A percentile compares a stretch with the other conserved stretches of the same genome.
Evolutionary conservation across 1,140 invertebrate species (phyloP).

Genomic region (Cecropterus lyciades): DNA sequence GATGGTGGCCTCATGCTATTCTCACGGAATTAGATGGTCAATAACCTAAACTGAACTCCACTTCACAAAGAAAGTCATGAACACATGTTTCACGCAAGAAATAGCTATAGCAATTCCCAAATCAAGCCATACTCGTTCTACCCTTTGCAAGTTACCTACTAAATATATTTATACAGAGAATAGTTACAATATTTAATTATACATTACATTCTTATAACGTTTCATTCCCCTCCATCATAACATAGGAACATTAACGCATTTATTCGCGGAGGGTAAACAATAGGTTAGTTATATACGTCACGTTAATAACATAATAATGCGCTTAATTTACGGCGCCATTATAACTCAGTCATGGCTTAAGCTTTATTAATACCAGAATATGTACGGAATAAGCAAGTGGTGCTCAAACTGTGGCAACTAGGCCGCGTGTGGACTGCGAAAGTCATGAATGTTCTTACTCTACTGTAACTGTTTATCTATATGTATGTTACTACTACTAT

Average conservation of each 20-base stretch:
- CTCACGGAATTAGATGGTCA: no score
- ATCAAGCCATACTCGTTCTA: no score
- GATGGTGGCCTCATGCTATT: no score
- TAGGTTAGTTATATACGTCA: conserved; percentile 43
- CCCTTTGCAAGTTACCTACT: no score
- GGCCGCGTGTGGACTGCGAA: not conserved
- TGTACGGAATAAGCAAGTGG: conserved; percentile 3
- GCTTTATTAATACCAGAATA: conserved; percentile 58
- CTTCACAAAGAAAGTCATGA: no score
- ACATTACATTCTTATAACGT: not conserved
- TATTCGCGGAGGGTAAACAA: conserved; percentile 44
- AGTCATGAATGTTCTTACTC: not conserved
- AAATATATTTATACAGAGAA: no score
- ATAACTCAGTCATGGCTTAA: conserved; percentile 53
- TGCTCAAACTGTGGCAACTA: conserved; percentile 12
- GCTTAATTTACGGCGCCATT: conserved; percentile 59
- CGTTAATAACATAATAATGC: conserved; percentile 57
- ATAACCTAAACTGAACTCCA: no score
- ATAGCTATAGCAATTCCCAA: no score
- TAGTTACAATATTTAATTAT: no score
- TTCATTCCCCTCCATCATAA: conserved; percentile 20
- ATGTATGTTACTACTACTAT: no score
- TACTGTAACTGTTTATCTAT: no score
- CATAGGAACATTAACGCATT: conserved; percentile 37
- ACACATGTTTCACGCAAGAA: no score